Base-by-base conservation (phyloP, 2,888 invertebrate genomes). In the Eledone cirrhosa region DNA sequence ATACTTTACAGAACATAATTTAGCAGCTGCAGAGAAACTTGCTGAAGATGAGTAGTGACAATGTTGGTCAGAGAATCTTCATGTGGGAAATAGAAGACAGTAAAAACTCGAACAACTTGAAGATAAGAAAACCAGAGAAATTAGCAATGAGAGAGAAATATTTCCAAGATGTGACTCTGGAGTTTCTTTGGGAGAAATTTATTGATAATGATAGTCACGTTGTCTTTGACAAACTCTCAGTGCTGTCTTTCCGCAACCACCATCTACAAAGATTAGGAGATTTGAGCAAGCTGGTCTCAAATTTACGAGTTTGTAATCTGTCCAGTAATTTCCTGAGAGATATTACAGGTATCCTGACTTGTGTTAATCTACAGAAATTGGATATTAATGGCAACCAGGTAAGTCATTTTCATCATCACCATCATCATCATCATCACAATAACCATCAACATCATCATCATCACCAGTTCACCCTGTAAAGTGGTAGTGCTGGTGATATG, bases 351-450 rank as follows among this genome's bases (percentile, higher is more conserved):
- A 82, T 90, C 22, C 83, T 82, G 24, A 78, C 83, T 24, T 90
- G 90, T 82, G 80, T 82, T 74, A 85, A 90, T 27, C 85, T 90
- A 13, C 80, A 89, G 24, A 90, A 88, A 80, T 82, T 90, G n/a
- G 90, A 90, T 84, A 81, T 90, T 22, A 88, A 88, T 81, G 82
- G 85, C 31, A 89, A 90, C 80, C 88, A 89, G 87, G 89, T 89
- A 82, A 79, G 79, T 33, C 29, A 16, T 24, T 19, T 29, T 41
- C 7, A 65, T 31, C 2, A 19, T 13, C 41, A 27, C 27, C 16
- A 31, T 63, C 14, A 29, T 74, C n/a, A 65, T 27, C 13, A 1
- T 53, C n/a, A 22, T n/a, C n/a, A n/a, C n/a, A n/a, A n/a, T n/a
- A n/a, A n/a, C n/a, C n/a, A n/a, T n/a, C n/a, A n/a, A n/a, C n/a